Base-by-base conservation (phyloP, 1,140 invertebrate genomes). In the Caenorhabditis remanei region DNA sequence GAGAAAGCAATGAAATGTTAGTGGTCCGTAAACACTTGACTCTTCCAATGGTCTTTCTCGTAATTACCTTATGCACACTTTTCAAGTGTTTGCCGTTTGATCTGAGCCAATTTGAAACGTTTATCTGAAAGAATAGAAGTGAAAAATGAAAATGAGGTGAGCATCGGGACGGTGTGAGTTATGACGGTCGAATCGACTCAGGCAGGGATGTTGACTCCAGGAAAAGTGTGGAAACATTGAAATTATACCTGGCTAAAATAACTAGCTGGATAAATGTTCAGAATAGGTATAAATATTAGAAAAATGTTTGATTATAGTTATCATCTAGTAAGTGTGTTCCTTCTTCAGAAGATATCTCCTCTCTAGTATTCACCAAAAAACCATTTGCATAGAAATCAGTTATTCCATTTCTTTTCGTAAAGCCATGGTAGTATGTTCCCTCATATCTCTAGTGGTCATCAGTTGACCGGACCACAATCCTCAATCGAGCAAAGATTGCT, bases 31-130 rank as follows among this genome's bases (percentile, higher is more conserved):
- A 79, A 79, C 71, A 79, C 71, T 79, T 79, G 71, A 79, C 71
- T 79, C 71, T 53, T 53, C 71, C 40, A 71, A 53, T 48, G 46
- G 14, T 71, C 24, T 79, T 43, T 79, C 71, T 79, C 43, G 71
- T 79, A 79, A 79, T 79, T 79, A 79, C 71, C 71, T 79, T 79
- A 79, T 79, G 71, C 71, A 79, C 71, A 79, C 71, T 50, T 79
- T 79, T 79, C 71, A 50, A 79, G 71, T 79, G 71, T 79, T 79
- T 79, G 71, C 71, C 71, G 71, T 79, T 79, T 79, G 71, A 79
- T 79, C 71, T 79, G 16, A 79, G 46, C 71, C 71, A 50, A 50
- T 79, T 79, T 24, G 71, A 79, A 50, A 53, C 46, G 71, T 50
- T 79, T 32, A 24, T 11, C 43, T 79, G 46, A 32, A 24, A 79